A percentile compares a stretch with the other conserved stretches of the same genome.
phyloP scores from a whole-genome alignment of 2,797 vertebrate genomes.

The Galaxias olidus region DNA sequence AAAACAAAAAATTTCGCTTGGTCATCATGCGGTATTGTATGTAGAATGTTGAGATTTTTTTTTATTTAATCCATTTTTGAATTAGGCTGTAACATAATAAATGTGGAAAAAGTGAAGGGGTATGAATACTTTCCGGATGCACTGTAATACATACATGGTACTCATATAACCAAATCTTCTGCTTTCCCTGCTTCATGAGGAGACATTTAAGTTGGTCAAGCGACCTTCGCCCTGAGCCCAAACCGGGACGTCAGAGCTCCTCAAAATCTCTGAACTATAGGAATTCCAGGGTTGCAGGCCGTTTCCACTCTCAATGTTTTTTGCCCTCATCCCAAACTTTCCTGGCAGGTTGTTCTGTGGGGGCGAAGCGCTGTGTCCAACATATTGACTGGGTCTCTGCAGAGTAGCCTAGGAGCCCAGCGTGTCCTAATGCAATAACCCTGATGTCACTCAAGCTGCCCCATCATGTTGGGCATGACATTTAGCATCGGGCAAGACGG shows the following conservation, averaged over 20 bases:
- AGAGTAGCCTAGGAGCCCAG: conserved; percentile 65
- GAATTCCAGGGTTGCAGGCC: background rate
- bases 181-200: background rate
- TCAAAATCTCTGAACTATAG: conserved; percentile 12
- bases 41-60: too few relatives aligned
- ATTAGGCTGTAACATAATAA: too few relatives aligned
- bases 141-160: too few relatives aligned
- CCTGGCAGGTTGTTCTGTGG: conserved; percentile 2
- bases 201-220: too few relatives aligned
- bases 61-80: too few relatives aligned
- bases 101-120: too few relatives aligned
- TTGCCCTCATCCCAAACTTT: conserved; percentile 2
- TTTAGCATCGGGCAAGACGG: conserved; percentile 72
- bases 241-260: conserved; percentile 4
- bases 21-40: too few relatives aligned
- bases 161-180: too few relatives aligned
- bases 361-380: conserved; percentile 37
- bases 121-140: too few relatives aligned
- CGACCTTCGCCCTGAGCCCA: background rate
- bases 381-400: conserved; percentile 48
- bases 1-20: too few relatives aligned
- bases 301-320: conserved; percentile 22
- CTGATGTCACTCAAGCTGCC: conserved; percentile 66
- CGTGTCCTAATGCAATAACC: conserved; percentile 65
- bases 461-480: conserved; percentile 70